Evolutionary conservation across 2,888 invertebrate species (phyloP), one percentile per base, ranked within the genome.

Genomic region (Spisula subtruncata): DNA sequence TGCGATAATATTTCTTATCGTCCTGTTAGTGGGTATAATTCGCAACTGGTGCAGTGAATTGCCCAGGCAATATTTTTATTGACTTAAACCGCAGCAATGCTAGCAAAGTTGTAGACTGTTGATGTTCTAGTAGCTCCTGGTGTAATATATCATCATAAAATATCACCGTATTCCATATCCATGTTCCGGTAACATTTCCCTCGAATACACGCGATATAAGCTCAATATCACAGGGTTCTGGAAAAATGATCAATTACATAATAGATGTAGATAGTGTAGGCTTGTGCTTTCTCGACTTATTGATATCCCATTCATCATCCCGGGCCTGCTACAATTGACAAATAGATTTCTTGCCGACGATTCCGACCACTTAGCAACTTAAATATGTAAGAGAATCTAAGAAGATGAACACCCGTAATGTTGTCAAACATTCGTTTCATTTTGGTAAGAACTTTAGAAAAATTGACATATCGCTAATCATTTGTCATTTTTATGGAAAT

Each of bases 271-370:
- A 66, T 66, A 66, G 25, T 25, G 41, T 41, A 25, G 60, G n/a
- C 60, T 66, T 25, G 25, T 41, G 25, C 25, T n/a, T 41, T 66
- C 12, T 66, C 25, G 25, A 6, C 25, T 25, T 66, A 75, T 75
- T 18, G 75, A 75, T 75, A 75, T 18, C 6, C 18, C 32, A 75
- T 75, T 75, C 18, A 75, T 75, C 75, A 75, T 75, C 35, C 75
- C 35, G 14, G 75, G 14, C 35, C 10, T 32, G 18, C 14, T 75
- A 75, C 35, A 32, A 75, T 75, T 75, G 75, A 75, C 75, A 5
- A 18, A 75, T 75, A 32, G 75, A 75, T 75, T 75, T 16, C 35
- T 35, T 32, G 75, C 25, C 6, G 35, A 16, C 75, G 75, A 32
- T 32, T 75, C 35, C 75, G 14, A 32, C 75, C 18, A 75, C 75